Conservation (phyloP, 2,113 vertebrate species). For the Canis aureus region DNA sequence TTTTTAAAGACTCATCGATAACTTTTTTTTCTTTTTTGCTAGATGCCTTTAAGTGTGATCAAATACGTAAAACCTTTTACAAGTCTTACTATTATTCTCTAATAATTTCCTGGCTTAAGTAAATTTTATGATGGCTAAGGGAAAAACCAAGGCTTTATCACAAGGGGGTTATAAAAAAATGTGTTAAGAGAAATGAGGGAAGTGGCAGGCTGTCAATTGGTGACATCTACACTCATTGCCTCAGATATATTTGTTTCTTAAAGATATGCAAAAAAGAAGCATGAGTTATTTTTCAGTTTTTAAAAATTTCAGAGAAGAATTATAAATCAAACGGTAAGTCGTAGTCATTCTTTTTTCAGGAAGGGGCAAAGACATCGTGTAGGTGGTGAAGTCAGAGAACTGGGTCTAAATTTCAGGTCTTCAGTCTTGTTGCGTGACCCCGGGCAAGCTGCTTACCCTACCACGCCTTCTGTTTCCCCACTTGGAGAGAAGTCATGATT, state of each 20-base stretch:
- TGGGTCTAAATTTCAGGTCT: neutral
- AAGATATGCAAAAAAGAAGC: neutral
- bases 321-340: neutral
- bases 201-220: neutral
- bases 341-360: neutral
- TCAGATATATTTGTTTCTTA: neutral
- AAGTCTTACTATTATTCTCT: neutral
- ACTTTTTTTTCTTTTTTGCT: neutral
- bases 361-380: neutral
- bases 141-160: neutral
- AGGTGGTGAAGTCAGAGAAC: neutral
- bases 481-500: neutral
- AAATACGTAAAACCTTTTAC: neutral
- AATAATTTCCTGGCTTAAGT: conserved; percentile 40
- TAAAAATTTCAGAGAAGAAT: conserved; percentile 32
- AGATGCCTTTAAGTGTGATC: neutral
- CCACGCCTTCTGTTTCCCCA: neutral
- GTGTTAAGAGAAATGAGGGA: neutral
- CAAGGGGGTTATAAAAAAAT: neutral
- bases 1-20: neutral
- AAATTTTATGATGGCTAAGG: neutral
- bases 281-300: neutral
- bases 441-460: neutral
- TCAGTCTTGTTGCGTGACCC: neutral
- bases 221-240: neutral